These are phyloP conservation scores for Drosophila demipolita DNA, from an alignment of 2,888 invertebrate species.

Conservation along the genomic window DNA sequence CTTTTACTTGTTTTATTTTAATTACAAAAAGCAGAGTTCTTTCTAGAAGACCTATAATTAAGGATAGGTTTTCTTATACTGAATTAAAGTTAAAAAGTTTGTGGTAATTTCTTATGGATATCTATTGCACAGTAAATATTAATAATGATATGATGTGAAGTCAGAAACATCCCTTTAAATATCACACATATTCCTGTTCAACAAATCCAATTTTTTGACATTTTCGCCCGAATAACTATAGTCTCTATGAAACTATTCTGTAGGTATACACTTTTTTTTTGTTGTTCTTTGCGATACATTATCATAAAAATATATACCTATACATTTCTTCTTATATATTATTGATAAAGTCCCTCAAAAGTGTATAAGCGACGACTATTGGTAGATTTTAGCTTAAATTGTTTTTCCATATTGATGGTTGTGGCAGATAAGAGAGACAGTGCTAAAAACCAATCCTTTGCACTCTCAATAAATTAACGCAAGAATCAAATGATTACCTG, in stretches of 20 bases:
- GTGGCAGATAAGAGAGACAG: not conserved
- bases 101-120: not conserved
- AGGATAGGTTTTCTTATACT: not conserved
- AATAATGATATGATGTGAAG: not conserved
- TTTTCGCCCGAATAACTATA: not conserved
- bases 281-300: not conserved
- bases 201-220: not conserved
- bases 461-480: constrained; percentile 41
- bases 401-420: not conserved
- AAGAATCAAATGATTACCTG: constrained; percentile 26
- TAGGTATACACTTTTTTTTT: too few species aligned
- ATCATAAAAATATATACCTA: not conserved
- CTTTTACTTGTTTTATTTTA: not conserved
- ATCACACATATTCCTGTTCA: not conserved
- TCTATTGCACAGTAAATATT: not conserved
- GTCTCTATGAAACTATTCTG: not conserved
- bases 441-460: constrained; percentile 10
- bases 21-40: not conserved
- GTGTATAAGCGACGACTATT: not conserved
- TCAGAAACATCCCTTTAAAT: not conserved
- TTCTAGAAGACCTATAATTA: not conserved
- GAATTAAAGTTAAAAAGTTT: not conserved
- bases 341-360: not conserved
- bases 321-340: not conserved
- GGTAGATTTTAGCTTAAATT: not conserved